Conservation (phyloP, 2,888 invertebrate species). For the Melitaea athalia region DNA sequence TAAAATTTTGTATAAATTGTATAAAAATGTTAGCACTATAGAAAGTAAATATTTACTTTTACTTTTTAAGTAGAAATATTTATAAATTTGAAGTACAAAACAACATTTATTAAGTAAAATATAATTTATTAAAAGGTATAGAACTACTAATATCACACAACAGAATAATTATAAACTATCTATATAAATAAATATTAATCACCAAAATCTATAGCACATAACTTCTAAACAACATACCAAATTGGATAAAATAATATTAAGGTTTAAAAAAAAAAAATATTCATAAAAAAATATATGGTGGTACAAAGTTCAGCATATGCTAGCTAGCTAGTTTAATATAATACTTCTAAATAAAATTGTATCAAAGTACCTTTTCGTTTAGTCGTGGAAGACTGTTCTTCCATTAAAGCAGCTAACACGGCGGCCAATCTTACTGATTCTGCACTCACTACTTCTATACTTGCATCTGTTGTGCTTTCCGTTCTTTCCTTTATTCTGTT, state of each 20-base stretch:
- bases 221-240: too few species aligned
- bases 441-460: conserved; percentile 68
- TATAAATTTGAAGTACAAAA: too few species aligned
- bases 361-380: conserved; percentile 72
- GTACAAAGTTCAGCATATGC: neutral
- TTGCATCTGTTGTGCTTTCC: conserved; percentile 66
- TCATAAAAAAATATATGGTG: too few species aligned
- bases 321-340: neutral
- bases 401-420: conserved; percentile 68
- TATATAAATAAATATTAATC: too few species aligned
- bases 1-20: conserved; percentile 39
- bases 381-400: conserved; percentile 60
- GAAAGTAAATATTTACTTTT: neutral
- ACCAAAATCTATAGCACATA: too few species aligned
- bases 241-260: too few species aligned
- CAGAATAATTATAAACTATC: too few species aligned
- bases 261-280: too few species aligned
- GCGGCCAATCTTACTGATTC: conserved; percentile 71
- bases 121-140: too few species aligned
- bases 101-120: too few species aligned
- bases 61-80: too few species aligned
- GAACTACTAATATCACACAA: too few species aligned
- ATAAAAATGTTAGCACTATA: neutral
- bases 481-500: conserved; percentile 66
- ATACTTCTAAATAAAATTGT: neutral